Base-by-base conservation (phyloP, 2,888 invertebrate species). In the Campopleginae sp. region DNA sequence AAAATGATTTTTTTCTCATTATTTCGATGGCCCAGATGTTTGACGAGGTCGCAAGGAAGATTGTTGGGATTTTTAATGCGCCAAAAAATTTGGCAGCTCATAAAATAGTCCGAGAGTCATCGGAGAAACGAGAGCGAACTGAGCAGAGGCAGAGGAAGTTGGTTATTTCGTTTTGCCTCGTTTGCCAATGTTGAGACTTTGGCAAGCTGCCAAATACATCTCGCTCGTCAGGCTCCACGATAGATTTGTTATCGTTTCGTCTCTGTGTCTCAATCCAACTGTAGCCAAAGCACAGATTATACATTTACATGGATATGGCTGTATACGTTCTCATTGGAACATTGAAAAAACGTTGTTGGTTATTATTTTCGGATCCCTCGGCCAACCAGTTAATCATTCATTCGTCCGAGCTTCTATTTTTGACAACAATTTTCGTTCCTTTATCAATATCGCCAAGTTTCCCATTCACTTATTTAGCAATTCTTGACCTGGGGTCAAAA, bases 231-330 rank as follows among this genome's bases (percentile, higher is more conserved):
- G 31, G 17, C 23, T 48, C 44, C 12, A 23, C 48, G 48, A 44
- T 46, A 27, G 38, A 70, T 72, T 77, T 66, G 70, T 70, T 71
- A 51, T 70, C 70, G 51, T 71, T 71, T 51, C 33, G 51, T 44
- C 31, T 71, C 19, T 70, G 46, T 51, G 51, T 51, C 51, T 51
- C 31, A 31, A 51, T 71, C 71, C 33, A 51, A 27, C 51, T 19
- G 68, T 44, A 17, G 68, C 23, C 68, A 44, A 68, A 46, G 44
- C 17, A 8, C 7, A 66, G 42, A 6, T 42, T 65, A 42, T 23
- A 63, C 19, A 63, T 58, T 27, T 1, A 33, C 33, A 12, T 65
- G 1, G 2, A 38, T 65, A 19, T 23, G 27, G 10, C n/a, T 38
- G 12, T 19, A 3, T 19, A 17, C 5, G 7, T 68, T 23, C 1